Percentiles rank a stretch among this genome's conserved stretches.
Evolutionary conservation across 92 coral and sea anemone species (phyloP).

Genomic region (Bergia sp.): DNA sequence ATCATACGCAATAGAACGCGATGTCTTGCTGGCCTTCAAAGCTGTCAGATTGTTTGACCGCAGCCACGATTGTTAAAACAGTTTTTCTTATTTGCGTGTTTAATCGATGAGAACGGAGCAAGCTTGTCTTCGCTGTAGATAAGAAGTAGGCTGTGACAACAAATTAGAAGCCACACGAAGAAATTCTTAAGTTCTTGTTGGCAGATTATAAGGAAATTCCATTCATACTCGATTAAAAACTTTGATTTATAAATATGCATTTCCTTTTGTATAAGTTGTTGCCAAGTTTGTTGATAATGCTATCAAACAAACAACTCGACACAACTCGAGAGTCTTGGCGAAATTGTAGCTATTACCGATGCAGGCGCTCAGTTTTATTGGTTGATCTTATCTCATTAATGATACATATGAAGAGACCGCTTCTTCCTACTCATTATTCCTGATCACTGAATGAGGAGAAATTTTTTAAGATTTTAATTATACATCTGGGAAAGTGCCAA

Average conservation of each 20-base stretch:
- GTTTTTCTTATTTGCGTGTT: background rate
- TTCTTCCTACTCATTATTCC: too few species aligned
- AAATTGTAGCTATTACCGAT: background rate
- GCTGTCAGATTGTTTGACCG: conserved; percentile 12
- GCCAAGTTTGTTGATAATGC: background rate
- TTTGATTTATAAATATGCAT: background rate
- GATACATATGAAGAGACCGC: too few species aligned
- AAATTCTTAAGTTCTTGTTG: background rate
- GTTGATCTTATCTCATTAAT: too few species aligned
- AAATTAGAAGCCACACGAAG: background rate
- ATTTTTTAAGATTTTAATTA: too few species aligned
- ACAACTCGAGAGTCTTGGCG: background rate
- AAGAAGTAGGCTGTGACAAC: background rate
- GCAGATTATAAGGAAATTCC: conserved; percentile 13
- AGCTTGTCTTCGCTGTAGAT: background rate
- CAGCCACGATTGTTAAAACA: background rate
- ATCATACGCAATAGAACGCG: background rate
- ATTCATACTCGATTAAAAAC: background rate
- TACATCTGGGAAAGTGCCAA: too few species aligned
- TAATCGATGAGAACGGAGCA: background rate
- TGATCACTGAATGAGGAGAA: too few species aligned
- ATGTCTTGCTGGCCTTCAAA: background rate
- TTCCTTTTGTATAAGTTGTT: background rate
- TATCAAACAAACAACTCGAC: background rate
- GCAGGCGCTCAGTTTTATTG: too few species aligned